Base-by-base conservation (phyloP, 2,797 vertebrate species). In the Etheostoma perlongum region DNA sequence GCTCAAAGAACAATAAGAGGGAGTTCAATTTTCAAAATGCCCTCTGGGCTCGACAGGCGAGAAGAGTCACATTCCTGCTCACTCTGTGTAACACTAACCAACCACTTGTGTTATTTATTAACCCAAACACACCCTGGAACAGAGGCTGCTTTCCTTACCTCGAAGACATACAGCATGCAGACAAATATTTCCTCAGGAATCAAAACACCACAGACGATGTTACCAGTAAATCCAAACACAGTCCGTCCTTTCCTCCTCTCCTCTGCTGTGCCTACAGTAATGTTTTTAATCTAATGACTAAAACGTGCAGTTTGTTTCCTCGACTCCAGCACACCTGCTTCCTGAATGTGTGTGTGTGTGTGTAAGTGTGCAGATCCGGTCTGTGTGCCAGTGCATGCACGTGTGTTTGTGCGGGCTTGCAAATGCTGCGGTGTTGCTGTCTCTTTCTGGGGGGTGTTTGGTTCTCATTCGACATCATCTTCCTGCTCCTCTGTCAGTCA, bases 401-500 rank as follows among this genome's bases (percentile, higher is more conserved):
- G 18, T 51, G 46, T 23, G 13, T 52, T 21, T 55, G 52, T 72
- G 75, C 51, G 54, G 49, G 75, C 63, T 85, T 84, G 78, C 85
- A 74, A 60, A 47, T 57, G 49, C 76, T 88, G 74, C 76, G 71
- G 55, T 79, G 60, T 73, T 76, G 81, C 71, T 8, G 48, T 82
- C 79, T 83, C 78, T 81, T 63, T 90, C 88, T 85, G 85, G 86
- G 83, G 68, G 85, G 91, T 90, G 87, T 75, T 81, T 79, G 81
- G 86, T 92, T 94, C 87, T 89, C 82, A 88, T 88, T 91, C 89
- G 85, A 83, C 73, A 87, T 80, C 76, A 78, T 92, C 86, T 94
- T 94, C 91, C 93, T 95, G 93, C 91, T 93, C 87, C 55, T 82
- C 76, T 89, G 76, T 78, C 75, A 68, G 86, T 91, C 94, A 95